A percentile compares a stretch with the other conserved stretches of the same genome.
Evolutionary conservation across 1,140 invertebrate genomes (phyloP).

Genomic region (Zaprionus lachaisei): DNA sequence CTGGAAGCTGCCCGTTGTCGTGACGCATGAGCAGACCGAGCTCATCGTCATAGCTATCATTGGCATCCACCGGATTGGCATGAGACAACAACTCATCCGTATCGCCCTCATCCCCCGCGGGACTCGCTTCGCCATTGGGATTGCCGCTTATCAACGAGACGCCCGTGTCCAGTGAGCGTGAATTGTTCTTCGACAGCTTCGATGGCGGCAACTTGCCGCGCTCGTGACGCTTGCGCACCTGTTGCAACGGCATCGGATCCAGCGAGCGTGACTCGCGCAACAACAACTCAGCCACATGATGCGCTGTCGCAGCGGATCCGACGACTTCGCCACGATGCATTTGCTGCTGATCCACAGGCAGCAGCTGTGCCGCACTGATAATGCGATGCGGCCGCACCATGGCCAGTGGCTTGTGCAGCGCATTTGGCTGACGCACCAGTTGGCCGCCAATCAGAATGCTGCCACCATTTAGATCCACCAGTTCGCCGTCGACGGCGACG

Average conservation of each 20-base stretch:
- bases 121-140: constrained; percentile 61
- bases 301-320: constrained; percentile 13
- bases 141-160: constrained; percentile 79
- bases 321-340: background rate
- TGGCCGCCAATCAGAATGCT: constrained; percentile 18
- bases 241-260: constrained; percentile 80
- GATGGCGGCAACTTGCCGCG: constrained; percentile 74
- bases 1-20: constrained; percentile 69
- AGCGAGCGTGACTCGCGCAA: constrained; percentile 77
- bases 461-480: constrained; percentile 34
- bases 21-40: constrained; percentile 71
- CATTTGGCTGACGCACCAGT: constrained; percentile 69
- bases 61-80: constrained; percentile 67
- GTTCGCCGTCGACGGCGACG: constrained; percentile 45
- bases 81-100: constrained; percentile 11
- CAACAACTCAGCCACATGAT: constrained; percentile 53
- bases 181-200: constrained; percentile 82
- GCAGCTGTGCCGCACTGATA: constrained; percentile 65
- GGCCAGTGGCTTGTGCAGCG: constrained; percentile 78
- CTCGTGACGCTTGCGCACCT: constrained; percentile 70
- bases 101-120: constrained; percentile 42
- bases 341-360: constrained; percentile 42
- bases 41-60: constrained; percentile 77
- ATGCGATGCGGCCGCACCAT: constrained; percentile 83
- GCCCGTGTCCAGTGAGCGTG: constrained; percentile 75